Evolutionary conservation across 1,140 invertebrate species (phyloP).

Genomic region (Zaprionus ghesquierei): DNA sequence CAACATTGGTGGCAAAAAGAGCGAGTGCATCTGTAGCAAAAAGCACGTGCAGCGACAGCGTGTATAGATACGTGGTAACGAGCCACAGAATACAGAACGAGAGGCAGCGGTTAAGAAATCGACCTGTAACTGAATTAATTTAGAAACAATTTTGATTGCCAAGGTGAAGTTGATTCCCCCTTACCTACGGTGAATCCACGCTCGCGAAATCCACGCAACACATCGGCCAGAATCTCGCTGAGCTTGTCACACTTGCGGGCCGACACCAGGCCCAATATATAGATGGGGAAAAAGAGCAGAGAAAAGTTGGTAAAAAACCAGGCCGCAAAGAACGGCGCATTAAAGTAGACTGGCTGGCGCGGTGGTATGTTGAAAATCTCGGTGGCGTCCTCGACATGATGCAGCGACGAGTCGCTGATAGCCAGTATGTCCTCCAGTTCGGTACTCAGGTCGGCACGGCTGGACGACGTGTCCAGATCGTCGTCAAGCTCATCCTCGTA

Average conservation of each 20-base stretch:
- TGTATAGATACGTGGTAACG: slow-evolving; percentile 96
- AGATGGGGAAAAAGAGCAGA: slow-evolving; percentile 94
- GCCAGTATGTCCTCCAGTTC: slow-evolving; percentile 82
- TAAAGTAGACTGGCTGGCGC: slow-evolving; percentile 82
- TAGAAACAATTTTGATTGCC: neutral
- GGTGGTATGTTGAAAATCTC: slow-evolving; percentile 80
- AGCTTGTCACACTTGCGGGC: slow-evolving; percentile 89
- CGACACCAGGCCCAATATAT: slow-evolving; percentile 88
- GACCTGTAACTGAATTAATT: slow-evolving; percentile 83
- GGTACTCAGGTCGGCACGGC: slow-evolving; percentile 76
- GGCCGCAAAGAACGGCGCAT: slow-evolving; percentile 96
- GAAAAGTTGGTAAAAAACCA: slow-evolving; percentile 98
- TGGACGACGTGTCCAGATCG: slow-evolving; percentile 79
- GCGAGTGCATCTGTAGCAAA: slow-evolving; percentile 95
- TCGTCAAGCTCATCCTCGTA: slow-evolving; percentile 83
- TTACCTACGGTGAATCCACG: slow-evolving; percentile 93
- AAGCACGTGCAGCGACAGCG: slow-evolving; percentile 91
- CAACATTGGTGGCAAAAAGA: slow-evolving; percentile 95
- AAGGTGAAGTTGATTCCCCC: slow-evolving; percentile 12
- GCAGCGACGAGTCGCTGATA: slow-evolving; percentile 83
- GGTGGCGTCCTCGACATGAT: slow-evolving; percentile 78
- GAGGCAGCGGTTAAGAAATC: slow-evolving; percentile 92
- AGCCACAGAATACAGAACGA: slow-evolving; percentile 96
- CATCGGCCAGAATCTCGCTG: slow-evolving; percentile 89
- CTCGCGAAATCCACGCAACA: slow-evolving; percentile 91